Conservation (phyloP, 2,113 vertebrate genomes). For the Rhabdornis inornatus region DNA sequence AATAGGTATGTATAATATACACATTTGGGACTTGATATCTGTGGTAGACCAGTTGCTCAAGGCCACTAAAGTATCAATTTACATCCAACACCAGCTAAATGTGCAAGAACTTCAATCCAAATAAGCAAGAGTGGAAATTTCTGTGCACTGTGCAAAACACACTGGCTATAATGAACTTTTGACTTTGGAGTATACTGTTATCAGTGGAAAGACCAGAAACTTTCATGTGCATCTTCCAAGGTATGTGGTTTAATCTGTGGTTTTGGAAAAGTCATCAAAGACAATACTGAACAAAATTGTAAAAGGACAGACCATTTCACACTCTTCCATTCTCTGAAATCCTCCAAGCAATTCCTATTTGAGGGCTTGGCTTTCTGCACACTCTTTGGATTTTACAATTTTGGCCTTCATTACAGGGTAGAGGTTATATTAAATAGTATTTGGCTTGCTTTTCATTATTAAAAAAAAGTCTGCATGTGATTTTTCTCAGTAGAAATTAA, state of each 20-base stretch:
- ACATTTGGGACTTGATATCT: constrained; percentile 28
- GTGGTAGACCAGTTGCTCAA: constrained; percentile 60
- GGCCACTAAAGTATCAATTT: constrained; percentile 58
- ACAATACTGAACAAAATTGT: background rate
- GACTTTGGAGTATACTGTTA: background rate
- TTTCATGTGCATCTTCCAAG: background rate
- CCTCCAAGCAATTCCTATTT: background rate
- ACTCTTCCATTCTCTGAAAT: background rate
- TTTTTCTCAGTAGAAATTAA: background rate
- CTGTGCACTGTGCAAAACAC: background rate
- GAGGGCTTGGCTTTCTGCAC: background rate
- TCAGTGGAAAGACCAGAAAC: background rate
- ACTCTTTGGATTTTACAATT: background rate
- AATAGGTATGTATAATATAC: constrained; percentile 51
- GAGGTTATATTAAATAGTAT: background rate
- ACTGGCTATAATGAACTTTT: background rate
- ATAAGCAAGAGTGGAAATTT: background rate
- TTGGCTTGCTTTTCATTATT: background rate
- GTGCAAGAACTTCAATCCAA: constrained; percentile 17
- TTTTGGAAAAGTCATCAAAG: background rate
- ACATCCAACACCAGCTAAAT: background rate
- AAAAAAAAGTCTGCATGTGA: background rate
- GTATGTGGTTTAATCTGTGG: background rate
- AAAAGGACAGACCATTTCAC: background rate
- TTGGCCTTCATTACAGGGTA: background rate